Conservation (phyloP, 2,888 invertebrate species). For the Tuberolachnus salignus region DNA sequence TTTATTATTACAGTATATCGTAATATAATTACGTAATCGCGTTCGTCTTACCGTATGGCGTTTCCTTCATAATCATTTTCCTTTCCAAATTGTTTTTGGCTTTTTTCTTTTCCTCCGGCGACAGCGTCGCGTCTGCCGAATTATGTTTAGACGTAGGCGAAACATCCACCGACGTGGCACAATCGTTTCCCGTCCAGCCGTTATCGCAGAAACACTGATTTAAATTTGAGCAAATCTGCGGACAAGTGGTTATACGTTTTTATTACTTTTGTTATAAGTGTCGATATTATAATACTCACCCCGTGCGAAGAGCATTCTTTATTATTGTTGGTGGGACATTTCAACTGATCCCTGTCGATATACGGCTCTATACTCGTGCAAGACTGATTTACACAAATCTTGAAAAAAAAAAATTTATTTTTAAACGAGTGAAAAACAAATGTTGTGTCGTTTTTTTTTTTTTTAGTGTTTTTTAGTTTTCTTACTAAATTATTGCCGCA, state of each 20-base stretch:
- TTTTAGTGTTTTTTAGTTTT: background rate
- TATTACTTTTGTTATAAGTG: background rate
- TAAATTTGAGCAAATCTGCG: conserved; percentile 86
- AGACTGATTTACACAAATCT: conserved; percentile 90
- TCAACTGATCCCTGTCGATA: conserved; percentile 78
- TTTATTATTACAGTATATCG: too few species aligned
- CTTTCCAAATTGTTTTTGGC: conserved; percentile 63
- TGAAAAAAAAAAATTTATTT: conserved; percentile 58
- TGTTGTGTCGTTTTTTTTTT: background rate
- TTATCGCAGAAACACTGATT: conserved; percentile 90
- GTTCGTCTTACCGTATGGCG: conserved; percentile 84
- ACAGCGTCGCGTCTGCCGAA: conserved; percentile 62
- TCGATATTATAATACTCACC: conserved; percentile 70
- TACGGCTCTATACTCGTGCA: conserved; percentile 85
- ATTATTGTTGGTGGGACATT: conserved; percentile 88
- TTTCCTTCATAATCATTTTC: conserved; percentile 85
- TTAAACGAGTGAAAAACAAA: background rate
- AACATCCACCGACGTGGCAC: conserved; percentile 77
- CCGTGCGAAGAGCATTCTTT: conserved; percentile 94
- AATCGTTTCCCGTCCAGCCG: conserved; percentile 88
- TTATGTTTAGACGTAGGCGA: conserved; percentile 68
- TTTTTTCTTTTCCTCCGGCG: conserved; percentile 64
- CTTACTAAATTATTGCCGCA: conserved; percentile 85
- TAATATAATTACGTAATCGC: too few species aligned
- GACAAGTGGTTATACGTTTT: conserved; percentile 50